Evolutionary conservation across 2,888 invertebrate genomes (phyloP), one percentile per base, ranked within the genome.

Genomic region (Ornithoptera alexandrae): DNA sequence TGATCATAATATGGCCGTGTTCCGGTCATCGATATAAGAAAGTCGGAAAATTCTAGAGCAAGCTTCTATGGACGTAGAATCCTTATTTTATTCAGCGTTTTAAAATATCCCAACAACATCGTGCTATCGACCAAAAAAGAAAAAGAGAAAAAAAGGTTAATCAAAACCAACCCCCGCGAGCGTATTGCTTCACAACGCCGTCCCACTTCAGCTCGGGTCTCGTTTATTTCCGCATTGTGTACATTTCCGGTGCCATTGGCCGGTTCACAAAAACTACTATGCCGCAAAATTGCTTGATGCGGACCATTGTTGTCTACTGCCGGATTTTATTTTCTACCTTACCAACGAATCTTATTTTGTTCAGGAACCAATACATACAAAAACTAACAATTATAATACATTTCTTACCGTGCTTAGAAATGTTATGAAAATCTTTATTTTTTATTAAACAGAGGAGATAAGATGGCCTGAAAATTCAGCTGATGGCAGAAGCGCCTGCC

Each of bases 201-300:
- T 17, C 67, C 59, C 24, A 61, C 53, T 67, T 67, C 53, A 36
- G 46, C 62, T 12, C 42, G 22, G 22, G 15, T n/a, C 66, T 50
- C 60, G 39, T 53, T 56, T 62, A 62, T 67, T 56, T 53, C 56
- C 39, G 53, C 22, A 67, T 67, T 62, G 61, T 67, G 67, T 39
- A 42, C 56, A 62, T 53, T 56, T 67, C 39, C 39, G 53, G 53
- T 36, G 56, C 56, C 56, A 56, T 62, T 67, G 39, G 61, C 39
- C 6, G 61, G 20, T 53, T 39, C 56, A 39, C 20, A 36, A 36
- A 30, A 53, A 53, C 62, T 56, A 57, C 61, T 62, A 56, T 62
- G 56, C 67, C 56, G 67, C 67, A 60, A 62, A 67, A 67, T 67
- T 62, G 56, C 22, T 67, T 62, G 53, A 67, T 61, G 56, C 62